Base-by-base conservation (phyloP, 2,888 invertebrate genomes). In the Elmis aenea region DNA sequence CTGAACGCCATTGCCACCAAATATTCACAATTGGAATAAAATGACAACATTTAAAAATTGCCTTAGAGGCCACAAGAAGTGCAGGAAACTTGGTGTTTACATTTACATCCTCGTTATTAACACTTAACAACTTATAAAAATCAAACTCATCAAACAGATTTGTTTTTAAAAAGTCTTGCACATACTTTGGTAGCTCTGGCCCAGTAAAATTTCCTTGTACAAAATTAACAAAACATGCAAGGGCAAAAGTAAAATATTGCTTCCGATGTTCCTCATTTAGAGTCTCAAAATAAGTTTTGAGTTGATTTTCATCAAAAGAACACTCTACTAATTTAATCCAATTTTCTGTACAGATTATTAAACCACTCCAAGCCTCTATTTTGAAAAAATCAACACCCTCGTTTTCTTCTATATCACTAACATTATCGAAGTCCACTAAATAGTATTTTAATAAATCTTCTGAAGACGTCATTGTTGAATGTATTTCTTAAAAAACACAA, bases 201-300 rank as follows among this genome's bases (percentile, higher is more conserved):
- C 91, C 85, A 29, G 83, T 82, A 77, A 88, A 92, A 67, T 93
- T 93, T 32, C 73, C 73, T 62, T 89, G 85, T 33, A 87, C 75
- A 67, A 91, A 93, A 13, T 75, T 72, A 29, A 84, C 70, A 14
- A 88, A 67, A 47, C 81, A 73, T 20, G 81, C 74, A 10, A 86
- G 71, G 2, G 80, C 85, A 31, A 77, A 63, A 30, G 70, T 57
- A 26, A 67, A 60, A 38, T 58, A 57, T 10, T 52, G 59, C 8
- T 81, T 60, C 46, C 79, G 63, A 38, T 72, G 66, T 20, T 70
- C 61, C 33, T 61, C 45, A 11, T 50, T 46, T 28, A 57, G 33
- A 2, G 47, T 41, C 14, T 39, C 48, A 21, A 62, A 57, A 33
- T 45, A 52, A 3, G 39, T 37, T 35, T 45, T 49, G 8, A 54